A percentile compares a stretch with the other conserved stretches of the same genome.
Evolutionary conservation across 2,113 vertebrate species (phyloP).

Genomic region (Chaetodon trifascialis): DNA sequence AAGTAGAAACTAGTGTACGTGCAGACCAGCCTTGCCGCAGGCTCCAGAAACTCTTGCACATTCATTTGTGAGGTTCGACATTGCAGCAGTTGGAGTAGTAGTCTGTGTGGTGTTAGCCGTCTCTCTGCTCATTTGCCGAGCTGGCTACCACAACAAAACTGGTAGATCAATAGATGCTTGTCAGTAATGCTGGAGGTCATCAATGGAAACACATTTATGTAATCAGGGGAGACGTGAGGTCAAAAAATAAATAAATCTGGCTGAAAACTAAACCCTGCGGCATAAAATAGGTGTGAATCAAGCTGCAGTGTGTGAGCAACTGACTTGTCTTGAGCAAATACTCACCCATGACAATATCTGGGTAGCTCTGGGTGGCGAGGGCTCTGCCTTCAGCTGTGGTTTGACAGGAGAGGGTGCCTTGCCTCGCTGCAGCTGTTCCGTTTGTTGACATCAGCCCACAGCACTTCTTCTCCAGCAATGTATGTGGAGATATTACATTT

Average conservation of each 20-base stretch:
- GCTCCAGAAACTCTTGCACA: background rate
- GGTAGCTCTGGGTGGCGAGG: slow-evolving; percentile 1
- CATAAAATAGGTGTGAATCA: background rate
- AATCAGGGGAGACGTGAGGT: slow-evolving; percentile 65
- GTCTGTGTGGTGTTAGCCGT: slow-evolving; percentile 26
- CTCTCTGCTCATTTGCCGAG: slow-evolving; percentile 38
- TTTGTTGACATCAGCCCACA: slow-evolving; percentile 49
- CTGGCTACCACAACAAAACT: slow-evolving; percentile 57
- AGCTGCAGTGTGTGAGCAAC: background rate
- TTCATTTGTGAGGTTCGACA: slow-evolving; percentile 20
- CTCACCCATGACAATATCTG: slow-evolving; percentile 9
- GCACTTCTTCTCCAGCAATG: slow-evolving; percentile 58
- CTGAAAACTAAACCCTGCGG: background rate
- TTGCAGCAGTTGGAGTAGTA: slow-evolving; percentile 7
- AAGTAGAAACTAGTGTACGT: background rate
- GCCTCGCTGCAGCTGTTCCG: slow-evolving; percentile 71
- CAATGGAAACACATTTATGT: slow-evolving; percentile 72
- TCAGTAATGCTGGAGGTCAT: slow-evolving; percentile 72
- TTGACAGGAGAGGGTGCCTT: slow-evolving; percentile 34
- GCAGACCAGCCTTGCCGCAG: background rate
- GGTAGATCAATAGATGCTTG: slow-evolving; percentile 69
- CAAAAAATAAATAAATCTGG: slow-evolving; percentile 17
- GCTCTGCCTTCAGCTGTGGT: slow-evolving; percentile 43
- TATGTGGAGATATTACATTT: slow-evolving; percentile 76
- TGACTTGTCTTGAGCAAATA: background rate